Evolutionary conservation across 2,888 invertebrate genomes (phyloP).

Genomic region (Nyleta sp.): DNA sequence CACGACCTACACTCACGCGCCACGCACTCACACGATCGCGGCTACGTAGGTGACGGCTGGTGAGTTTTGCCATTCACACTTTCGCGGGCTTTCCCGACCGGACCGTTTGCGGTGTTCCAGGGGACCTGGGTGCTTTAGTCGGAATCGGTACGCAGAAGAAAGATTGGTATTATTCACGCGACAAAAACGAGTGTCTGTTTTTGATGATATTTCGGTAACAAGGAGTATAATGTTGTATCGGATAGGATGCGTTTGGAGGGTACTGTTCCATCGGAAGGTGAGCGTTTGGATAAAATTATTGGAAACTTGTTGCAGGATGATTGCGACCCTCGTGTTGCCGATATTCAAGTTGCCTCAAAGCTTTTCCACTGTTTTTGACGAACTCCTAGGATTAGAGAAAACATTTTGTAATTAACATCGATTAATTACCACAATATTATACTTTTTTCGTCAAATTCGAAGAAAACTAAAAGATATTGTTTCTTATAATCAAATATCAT

Average conservation of each 20-base stretch:
- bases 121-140: too few relatives aligned
- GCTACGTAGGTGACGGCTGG: too few relatives aligned
- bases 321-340: constrained; percentile 28
- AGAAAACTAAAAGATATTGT: neutral
- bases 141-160: too few relatives aligned
- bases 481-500: neutral
- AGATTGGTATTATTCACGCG: too few relatives aligned
- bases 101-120: too few relatives aligned
- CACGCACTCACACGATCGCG: too few relatives aligned
- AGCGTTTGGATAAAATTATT: constrained; percentile 10
- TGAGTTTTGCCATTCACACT: too few relatives aligned
- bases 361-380: constrained; percentile 85
- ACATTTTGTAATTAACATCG: neutral
- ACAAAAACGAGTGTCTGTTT: too few relatives aligned
- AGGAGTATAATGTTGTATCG: constrained; percentile 2
- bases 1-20: too few relatives aligned
- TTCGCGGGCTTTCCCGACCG: too few relatives aligned
- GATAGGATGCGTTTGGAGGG: neutral
- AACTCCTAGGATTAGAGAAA: constrained; percentile 82
- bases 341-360: constrained; percentile 74
- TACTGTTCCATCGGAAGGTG: neutral
- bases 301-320: neutral
- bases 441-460: constrained; percentile 9
- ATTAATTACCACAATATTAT: neutral
- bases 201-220: too few relatives aligned